phyloP scores from a whole-genome alignment of 2,888 invertebrate genomes.

The Amphipoea oculea region DNA sequence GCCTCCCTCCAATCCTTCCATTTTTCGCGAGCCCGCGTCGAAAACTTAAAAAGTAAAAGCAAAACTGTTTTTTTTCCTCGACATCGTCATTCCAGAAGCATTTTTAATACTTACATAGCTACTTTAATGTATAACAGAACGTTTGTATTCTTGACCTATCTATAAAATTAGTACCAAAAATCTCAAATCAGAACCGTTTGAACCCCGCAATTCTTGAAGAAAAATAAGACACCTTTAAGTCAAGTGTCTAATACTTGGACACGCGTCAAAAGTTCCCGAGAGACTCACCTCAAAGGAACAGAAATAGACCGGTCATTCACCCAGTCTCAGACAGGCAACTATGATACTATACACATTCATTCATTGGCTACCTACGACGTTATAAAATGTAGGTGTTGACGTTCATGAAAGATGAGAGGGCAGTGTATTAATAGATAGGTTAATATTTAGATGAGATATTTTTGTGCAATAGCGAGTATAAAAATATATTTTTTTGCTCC shows the following conservation, averaged over 20 bases:
- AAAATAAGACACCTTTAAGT: slow-evolving; percentile 39
- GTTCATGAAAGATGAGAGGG: background rate
- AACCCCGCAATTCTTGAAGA: slow-evolving; percentile 1
- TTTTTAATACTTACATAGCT: background rate
- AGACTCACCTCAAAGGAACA: slow-evolving; percentile 65
- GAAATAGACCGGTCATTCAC: slow-evolving; percentile 69
- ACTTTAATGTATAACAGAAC: background rate
- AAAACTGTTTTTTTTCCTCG: background rate
- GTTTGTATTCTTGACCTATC: background rate
- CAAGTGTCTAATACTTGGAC: slow-evolving; percentile 47
- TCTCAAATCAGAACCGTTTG: background rate
- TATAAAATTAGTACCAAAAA: background rate
- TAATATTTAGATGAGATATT: background rate
- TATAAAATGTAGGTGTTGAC: slow-evolving; percentile 25
- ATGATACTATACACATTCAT: slow-evolving; percentile 55
- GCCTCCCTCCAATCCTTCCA: too few relatives aligned
- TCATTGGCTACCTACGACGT: slow-evolving; percentile 41
- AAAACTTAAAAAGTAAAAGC: too few relatives aligned
- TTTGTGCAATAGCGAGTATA: background rate
- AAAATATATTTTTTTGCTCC: background rate
- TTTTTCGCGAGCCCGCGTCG: too few relatives aligned
- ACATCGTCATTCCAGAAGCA: background rate
- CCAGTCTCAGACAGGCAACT: slow-evolving; percentile 35
- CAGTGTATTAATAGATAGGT: background rate
- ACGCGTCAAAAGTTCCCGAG: slow-evolving; percentile 57